A percentile compares a stretch with the other conserved stretches of the same genome.
Evolutionary conservation across 1,140 invertebrate species (phyloP).

Genomic region (Drosophila malerkotliana): DNA sequence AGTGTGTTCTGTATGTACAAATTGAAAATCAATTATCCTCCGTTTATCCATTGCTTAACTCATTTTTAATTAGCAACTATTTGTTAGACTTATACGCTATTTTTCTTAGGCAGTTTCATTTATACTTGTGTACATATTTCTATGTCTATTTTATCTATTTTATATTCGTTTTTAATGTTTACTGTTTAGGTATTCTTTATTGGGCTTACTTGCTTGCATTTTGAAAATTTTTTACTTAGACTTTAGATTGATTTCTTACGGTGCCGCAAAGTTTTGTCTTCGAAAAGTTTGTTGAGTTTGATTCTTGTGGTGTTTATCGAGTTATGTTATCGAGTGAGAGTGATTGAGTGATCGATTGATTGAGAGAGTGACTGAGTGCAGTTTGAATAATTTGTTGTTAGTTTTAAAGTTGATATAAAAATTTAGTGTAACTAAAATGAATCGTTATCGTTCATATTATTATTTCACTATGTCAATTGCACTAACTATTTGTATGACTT

Average conservation of each 20-base stretch:
- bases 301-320: slow-evolving; percentile 19
- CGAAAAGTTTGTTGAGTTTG: slow-evolving; percentile 55
- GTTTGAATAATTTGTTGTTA: slow-evolving; percentile 65
- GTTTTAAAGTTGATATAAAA: slow-evolving; percentile 60
- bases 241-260: slow-evolving; percentile 49
- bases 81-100: slow-evolving; percentile 68
- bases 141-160: slow-evolving; percentile 49
- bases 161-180: slow-evolving; percentile 50
- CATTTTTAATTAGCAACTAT: slow-evolving; percentile 56
- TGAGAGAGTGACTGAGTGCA: slow-evolving; percentile 50
- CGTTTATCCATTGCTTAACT: slow-evolving; percentile 6
- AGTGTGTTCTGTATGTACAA: slow-evolving; percentile 53
- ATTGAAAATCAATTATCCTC: slow-evolving; percentile 52
- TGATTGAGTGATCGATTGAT: slow-evolving; percentile 25
- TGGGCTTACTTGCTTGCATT: slow-evolving; percentile 34
- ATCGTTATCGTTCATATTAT: slow-evolving; percentile 49
- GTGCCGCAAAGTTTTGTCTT: slow-evolving; percentile 66
- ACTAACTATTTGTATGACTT: slow-evolving; percentile 69
- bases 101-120: slow-evolving; percentile 80
- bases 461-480: slow-evolving; percentile 55
- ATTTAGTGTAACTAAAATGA: slow-evolving; percentile 68
- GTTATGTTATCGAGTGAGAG: neutral
- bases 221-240: slow-evolving; percentile 34
- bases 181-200: slow-evolving; percentile 35
- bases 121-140: slow-evolving; percentile 66